These are phyloP conservation scores for Phyllopteryx taeniolatus DNA, from an alignment of 2,113 vertebrate genomes.

Conservation along the genomic window DNA sequence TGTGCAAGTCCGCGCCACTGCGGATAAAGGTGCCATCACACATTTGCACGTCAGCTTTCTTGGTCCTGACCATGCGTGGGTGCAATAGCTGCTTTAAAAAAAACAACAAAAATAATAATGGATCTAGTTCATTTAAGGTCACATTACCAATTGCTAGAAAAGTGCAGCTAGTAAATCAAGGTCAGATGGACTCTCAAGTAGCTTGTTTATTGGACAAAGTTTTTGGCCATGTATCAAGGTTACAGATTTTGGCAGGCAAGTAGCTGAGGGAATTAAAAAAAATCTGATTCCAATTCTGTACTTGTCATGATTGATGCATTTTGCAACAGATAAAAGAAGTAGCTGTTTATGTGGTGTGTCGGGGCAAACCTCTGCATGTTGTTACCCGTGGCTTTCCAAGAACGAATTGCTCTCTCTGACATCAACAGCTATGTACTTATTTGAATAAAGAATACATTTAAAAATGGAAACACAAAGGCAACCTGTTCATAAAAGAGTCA, in stretches of 20 bases:
- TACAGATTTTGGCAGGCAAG: slow-evolving; percentile 29
- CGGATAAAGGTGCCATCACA: background rate
- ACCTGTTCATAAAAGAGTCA: no score
- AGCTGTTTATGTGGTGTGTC: slow-evolving; percentile 12
- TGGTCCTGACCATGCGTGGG: background rate
- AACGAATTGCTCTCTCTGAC: background rate
- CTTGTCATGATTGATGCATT: slow-evolving; percentile 21
- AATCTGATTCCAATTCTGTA: slow-evolving; percentile 15
- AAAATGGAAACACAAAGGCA: no score
- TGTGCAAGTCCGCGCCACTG: background rate
- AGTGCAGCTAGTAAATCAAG: slow-evolving; percentile 42
- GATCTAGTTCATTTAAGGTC: slow-evolving; percentile 49
- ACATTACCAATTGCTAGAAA: slow-evolving; percentile 38
- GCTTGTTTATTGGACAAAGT: slow-evolving; percentile 40
- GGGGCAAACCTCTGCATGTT: background rate
- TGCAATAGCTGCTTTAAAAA: no score
- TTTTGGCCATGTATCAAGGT: slow-evolving; percentile 39
- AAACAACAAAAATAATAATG: no score
- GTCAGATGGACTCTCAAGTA: slow-evolving; percentile 45
- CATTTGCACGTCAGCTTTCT: background rate
- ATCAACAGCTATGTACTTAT: background rate
- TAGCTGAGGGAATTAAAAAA: background rate
- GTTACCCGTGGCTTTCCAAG: no score
- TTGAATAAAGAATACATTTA: no score
- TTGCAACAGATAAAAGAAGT: slow-evolving; percentile 22